phyloP scores from a whole-genome alignment of 2,113 vertebrate species.

The Chrysemys picta region DNA sequence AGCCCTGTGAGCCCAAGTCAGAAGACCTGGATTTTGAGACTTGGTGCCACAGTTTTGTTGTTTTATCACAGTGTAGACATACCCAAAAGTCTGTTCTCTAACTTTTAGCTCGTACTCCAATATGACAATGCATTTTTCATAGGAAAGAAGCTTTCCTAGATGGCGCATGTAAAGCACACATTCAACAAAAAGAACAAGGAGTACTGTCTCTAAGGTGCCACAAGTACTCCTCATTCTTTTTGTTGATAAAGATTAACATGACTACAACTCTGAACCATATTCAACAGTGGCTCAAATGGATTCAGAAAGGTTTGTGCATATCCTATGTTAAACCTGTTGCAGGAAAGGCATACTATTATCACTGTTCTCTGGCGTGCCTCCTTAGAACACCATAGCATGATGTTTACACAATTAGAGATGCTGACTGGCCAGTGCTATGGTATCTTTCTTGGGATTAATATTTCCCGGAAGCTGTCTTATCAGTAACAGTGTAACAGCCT shows the following conservation, averaged over 20 bases:
- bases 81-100: background rate
- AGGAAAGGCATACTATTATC: background rate
- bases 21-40: background rate
- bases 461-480: background rate
- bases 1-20: background rate
- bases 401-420: background rate
- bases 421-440: background rate
- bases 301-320: background rate
- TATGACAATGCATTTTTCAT: background rate
- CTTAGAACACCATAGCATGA: background rate
- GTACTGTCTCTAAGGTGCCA: too few species aligned
- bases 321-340: background rate
- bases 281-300: background rate
- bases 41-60: background rate
- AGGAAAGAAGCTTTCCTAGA: background rate
- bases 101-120: background rate
- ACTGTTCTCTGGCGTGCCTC: background rate
- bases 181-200: too few species aligned
- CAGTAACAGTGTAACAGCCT: background rate
- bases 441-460: background rate
- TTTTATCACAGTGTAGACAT: background rate
- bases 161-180: background rate
- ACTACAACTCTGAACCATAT: background rate
- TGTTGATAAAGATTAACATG: too few species aligned
- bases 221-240: too few species aligned